A percentile compares a stretch with the other conserved stretches of the same genome.
These are phyloP conservation scores for Mormyrops attenuatus DNA, from an alignment of 2,797 vertebrate species.

Conservation along the genomic window DNA sequence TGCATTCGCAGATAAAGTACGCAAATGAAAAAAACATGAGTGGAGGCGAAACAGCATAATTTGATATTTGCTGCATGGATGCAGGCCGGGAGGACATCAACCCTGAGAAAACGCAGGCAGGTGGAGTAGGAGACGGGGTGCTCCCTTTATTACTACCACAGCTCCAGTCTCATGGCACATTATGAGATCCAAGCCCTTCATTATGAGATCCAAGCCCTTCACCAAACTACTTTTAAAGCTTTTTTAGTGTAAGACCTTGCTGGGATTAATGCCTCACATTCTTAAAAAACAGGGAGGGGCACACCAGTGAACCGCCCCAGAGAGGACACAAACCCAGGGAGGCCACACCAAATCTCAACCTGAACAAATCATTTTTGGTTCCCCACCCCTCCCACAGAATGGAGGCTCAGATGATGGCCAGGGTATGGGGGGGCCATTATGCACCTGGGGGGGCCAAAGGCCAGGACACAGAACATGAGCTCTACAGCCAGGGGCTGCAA, in stretches of 20 bases:
- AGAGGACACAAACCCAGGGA: background rate
- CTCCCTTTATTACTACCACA: background rate
- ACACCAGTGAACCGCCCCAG: background rate
- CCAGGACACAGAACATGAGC: background rate
- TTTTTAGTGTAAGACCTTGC: background rate
- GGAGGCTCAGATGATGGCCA: background rate
- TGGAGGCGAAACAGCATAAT: background rate
- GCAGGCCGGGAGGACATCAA: background rate
- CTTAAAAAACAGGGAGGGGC: background rate
- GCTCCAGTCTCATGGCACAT: background rate
- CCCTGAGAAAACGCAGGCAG: background rate
- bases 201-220: background rate
- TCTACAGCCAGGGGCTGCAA: background rate
- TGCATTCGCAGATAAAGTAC: background rate
- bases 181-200: background rate
- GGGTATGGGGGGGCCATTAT: background rate
- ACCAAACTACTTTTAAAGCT: background rate
- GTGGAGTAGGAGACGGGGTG: background rate
- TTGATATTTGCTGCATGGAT: background rate
- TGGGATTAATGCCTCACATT: background rate
- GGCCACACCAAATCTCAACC: background rate
- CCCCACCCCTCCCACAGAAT: background rate
- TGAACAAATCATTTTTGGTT: background rate
- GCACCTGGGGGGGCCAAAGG: background rate
- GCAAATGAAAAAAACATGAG: background rate